These are phyloP conservation scores for Lutjanus argentimaculatus DNA, from an alignment of 2,797 vertebrate species.

Conservation along the genomic window DNA sequence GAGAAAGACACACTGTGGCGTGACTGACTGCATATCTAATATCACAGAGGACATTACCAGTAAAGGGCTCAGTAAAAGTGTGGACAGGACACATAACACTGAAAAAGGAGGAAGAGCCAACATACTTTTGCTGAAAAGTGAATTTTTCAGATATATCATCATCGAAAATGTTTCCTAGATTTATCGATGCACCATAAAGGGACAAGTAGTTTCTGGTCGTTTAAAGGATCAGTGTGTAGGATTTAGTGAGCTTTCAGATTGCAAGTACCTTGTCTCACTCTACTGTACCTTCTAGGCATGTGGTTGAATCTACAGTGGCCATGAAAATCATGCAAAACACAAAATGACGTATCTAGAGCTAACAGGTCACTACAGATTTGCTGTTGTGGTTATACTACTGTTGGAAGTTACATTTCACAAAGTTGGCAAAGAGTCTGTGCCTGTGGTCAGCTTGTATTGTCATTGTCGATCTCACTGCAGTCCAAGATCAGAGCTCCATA, in stretches of 20 bases:
- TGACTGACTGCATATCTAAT: conserved; percentile 60
- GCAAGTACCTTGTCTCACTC: no score
- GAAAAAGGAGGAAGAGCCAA: background rate
- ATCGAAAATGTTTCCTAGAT: background rate
- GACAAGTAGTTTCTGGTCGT: background rate
- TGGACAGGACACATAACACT: background rate
- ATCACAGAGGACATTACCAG: conserved; percentile 37
- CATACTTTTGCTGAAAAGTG: background rate
- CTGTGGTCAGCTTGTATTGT: no score
- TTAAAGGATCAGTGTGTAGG: background rate
- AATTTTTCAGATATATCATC: background rate
- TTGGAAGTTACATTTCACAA: background rate
- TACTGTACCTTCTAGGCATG: no score
- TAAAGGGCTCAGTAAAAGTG: background rate
- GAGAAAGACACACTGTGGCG: conserved; percentile 54
- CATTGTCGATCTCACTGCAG: background rate
- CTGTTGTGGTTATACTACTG: background rate
- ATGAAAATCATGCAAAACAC: no score
- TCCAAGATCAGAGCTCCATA: background rate
- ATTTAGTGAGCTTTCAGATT: no score
- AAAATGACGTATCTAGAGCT: no score
- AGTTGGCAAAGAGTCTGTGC: background rate
- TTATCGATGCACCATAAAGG: background rate
- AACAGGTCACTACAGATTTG: background rate
- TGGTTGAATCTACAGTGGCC: no score